Conservation (phyloP, 2,888 invertebrate species). For the Tetragnatha montana region DNA sequence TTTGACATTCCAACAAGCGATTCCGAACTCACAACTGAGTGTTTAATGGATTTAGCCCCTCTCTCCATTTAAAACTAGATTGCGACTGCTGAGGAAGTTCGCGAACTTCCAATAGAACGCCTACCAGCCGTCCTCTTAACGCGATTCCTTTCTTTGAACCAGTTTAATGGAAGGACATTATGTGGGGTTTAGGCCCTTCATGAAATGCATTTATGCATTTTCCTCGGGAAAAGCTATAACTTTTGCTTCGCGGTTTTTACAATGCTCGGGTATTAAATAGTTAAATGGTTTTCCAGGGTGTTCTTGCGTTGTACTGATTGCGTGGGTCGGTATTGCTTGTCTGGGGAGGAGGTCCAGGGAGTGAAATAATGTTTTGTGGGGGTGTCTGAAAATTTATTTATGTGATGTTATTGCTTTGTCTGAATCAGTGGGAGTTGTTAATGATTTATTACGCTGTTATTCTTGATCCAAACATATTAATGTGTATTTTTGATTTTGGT, state of each 20-base stretch:
- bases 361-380: no score
- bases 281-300: conserved; percentile 1
- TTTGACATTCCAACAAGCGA: neutral
- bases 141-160: neutral
- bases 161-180: conserved; percentile 39
- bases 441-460: no score
- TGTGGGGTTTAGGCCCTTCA: conserved; percentile 1
- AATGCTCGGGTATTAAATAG: neutral
- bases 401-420: no score
- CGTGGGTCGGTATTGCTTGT: neutral
- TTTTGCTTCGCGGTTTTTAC: neutral
- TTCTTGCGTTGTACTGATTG: neutral
- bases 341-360: neutral
- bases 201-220: neutral
- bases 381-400: no score
- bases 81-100: neutral
- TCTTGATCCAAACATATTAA: no score
- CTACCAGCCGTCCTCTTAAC: neutral
- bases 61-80: conserved; percentile 17
- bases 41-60: conserved; percentile 38
- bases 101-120: conserved; percentile 16
- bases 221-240: neutral
- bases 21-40: conserved; percentile 18
- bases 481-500: no score
- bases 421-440: no score